These are phyloP conservation scores for Hycleus phaleratus DNA, from an alignment of 1,140 invertebrate species.

Conservation along the genomic window DNA sequence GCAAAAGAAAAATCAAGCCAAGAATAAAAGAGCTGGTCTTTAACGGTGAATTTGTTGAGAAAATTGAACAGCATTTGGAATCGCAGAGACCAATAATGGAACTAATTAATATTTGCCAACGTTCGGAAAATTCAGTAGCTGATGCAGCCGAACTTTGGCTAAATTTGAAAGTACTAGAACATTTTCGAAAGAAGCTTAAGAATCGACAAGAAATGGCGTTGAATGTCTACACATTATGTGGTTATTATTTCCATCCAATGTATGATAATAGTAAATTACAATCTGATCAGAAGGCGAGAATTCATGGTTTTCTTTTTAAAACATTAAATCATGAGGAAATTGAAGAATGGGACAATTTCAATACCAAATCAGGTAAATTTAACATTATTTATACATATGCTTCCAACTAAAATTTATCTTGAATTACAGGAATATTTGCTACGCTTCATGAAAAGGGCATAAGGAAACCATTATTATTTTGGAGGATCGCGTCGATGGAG, in stretches of 20 bases:
- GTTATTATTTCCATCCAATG: slow-evolving; percentile 2
- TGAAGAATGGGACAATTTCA: not conserved
- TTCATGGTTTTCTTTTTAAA: not conserved
- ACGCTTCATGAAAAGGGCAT: slow-evolving; percentile 1
- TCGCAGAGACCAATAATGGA: not conserved
- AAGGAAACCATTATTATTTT: not conserved
- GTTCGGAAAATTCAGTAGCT: not conserved
- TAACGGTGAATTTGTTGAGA: not conserved
- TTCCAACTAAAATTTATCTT: too few species aligned
- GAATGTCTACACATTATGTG: slow-evolving; percentile 3
- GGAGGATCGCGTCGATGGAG: not conserved
- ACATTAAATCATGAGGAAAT: not conserved
- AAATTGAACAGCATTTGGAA: not conserved
- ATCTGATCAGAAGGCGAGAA: not conserved
- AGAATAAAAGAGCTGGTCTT: not conserved
- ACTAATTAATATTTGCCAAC: not conserved
- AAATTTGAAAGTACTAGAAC: not conserved
- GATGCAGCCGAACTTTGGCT: slow-evolving; percentile 3
- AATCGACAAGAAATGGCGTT: slow-evolving; percentile 2
- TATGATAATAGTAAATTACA: not conserved
- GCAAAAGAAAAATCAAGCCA: not conserved
- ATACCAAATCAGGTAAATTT: not conserved
- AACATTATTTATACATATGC: not conserved
- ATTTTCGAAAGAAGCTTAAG: not conserved
- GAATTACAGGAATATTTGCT: too few species aligned